Evolutionary conservation across 1,140 invertebrate genomes (phyloP).

Genomic region (Drosophila trapezifrons): DNA sequence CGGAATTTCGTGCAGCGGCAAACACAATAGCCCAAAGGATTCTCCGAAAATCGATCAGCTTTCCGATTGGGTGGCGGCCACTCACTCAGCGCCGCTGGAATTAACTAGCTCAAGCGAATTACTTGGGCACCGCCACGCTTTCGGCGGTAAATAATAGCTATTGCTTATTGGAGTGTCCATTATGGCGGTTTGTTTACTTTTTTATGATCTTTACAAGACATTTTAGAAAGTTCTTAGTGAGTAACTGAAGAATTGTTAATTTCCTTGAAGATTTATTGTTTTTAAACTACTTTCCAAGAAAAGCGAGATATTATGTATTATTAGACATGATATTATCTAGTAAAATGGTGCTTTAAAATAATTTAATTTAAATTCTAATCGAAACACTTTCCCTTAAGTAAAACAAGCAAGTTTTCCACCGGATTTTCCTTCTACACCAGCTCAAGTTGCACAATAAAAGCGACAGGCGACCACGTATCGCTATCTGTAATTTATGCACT

Average conservation of each 20-base stretch:
- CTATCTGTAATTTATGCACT: constrained; percentile 81
- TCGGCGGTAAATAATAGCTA: background rate
- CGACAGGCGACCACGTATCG: constrained; percentile 59
- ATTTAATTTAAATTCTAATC: background rate
- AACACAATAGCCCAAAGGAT: constrained; percentile 76
- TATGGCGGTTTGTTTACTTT: too few species aligned
- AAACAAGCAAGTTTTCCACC: background rate
- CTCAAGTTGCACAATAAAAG: constrained; percentile 23
- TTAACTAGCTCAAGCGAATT: constrained; percentile 38
- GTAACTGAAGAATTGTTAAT: background rate
- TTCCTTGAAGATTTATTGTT: background rate
- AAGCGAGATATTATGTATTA: too few species aligned
- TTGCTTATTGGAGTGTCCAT: background rate
- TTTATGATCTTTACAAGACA: accelerated
- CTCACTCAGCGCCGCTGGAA: constrained; percentile 27
- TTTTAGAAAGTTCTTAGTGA: background rate
- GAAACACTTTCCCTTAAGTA: background rate
- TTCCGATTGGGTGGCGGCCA: constrained; percentile 56
- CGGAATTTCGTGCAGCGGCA: constrained; percentile 75
- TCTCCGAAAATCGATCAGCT: constrained; percentile 72
- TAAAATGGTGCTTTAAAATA: background rate
- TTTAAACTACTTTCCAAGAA: too few species aligned
- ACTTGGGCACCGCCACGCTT: background rate
- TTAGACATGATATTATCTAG: background rate
- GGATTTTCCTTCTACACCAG: background rate